Conservation (phyloP, 2,888 invertebrate species). For the Salticus scenicus region DNA sequence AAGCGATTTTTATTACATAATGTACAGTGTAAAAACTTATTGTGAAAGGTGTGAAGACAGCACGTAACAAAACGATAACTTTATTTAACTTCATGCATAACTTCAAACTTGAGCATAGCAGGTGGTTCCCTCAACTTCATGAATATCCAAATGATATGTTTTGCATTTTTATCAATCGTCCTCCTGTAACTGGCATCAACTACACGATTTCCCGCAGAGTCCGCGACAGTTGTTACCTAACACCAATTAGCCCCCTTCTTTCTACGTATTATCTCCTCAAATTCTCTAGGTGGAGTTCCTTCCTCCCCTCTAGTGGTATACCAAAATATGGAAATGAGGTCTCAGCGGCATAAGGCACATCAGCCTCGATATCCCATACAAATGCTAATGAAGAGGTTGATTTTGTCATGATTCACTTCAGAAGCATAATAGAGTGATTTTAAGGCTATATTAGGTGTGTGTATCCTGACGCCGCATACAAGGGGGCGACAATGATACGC, state of each 20-base stretch:
- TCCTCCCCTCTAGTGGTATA: not conserved
- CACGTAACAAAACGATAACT: too few species aligned
- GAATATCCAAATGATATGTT: slow-evolving; percentile 5
- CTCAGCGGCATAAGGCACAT: slow-evolving; percentile 14
- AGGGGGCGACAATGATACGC: not conserved
- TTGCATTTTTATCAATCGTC: slow-evolving; percentile 3
- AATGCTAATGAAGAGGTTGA: slow-evolving; percentile 62
- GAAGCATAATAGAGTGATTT: slow-evolving; percentile 31
- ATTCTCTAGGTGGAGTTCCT: not conserved
- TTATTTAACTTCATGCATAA: not conserved
- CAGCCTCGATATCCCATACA: slow-evolving; percentile 31
- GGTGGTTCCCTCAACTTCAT: not conserved
- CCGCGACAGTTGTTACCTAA: slow-evolving; percentile 9
- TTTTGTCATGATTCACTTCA: slow-evolving; percentile 54
- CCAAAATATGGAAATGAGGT: not conserved
- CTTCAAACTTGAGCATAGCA: not conserved
- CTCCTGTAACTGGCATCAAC: not conserved
- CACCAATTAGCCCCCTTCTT: slow-evolving; percentile 1
- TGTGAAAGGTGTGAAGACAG: too few species aligned
- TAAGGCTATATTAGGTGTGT: not conserved
- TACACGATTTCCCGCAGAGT: not conserved
- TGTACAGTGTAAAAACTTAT: too few species aligned
- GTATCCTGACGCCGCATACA: not conserved
- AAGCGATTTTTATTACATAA: too few species aligned
- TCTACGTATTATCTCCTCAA: not conserved